Evolutionary conservation across 2,113 vertebrate species (phyloP).

Genomic region (Marmota flaviventris): DNA sequence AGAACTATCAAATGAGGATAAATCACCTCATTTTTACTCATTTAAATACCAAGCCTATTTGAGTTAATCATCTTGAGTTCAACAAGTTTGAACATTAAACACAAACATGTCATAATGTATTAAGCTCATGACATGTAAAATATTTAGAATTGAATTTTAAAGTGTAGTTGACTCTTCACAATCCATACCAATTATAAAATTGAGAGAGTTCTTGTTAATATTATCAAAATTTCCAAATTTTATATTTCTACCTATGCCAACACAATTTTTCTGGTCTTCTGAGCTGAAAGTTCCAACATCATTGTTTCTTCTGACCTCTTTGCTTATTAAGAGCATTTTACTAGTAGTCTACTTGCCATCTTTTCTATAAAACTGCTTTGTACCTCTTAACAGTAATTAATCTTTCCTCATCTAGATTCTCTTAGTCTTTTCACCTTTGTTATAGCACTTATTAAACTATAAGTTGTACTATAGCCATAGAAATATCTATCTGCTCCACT

Average conservation of each 20-base stretch:
- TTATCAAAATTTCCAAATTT: background rate
- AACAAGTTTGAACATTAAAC: constrained; percentile 28
- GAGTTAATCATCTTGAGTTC: constrained; percentile 17
- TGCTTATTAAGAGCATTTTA: constrained; percentile 18
- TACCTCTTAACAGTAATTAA: background rate
- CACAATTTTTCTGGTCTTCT: background rate
- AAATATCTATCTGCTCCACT: background rate
- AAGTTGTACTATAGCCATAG: background rate
- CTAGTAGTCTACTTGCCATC: background rate
- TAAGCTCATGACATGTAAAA: constrained; percentile 12
- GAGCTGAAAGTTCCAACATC: background rate
- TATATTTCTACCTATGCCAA: background rate
- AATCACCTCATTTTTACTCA: background rate
- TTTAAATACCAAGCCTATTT: constrained; percentile 43
- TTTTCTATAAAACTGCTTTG: constrained; percentile 23
- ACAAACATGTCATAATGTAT: constrained; percentile 11
- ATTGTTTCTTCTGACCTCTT: background rate
- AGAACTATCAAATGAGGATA: background rate
- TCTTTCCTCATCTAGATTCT: background rate
- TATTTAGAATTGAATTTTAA: constrained; percentile 25
- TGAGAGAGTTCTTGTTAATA: constrained; percentile 9
- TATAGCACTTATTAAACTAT: background rate
- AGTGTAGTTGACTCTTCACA: background rate
- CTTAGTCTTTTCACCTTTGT: background rate
- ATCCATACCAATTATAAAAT: background rate